These are phyloP conservation scores for Hirtodrosophila alboralis DNA, from an alignment of 2,888 invertebrate genomes.

Conservation along the genomic window DNA sequence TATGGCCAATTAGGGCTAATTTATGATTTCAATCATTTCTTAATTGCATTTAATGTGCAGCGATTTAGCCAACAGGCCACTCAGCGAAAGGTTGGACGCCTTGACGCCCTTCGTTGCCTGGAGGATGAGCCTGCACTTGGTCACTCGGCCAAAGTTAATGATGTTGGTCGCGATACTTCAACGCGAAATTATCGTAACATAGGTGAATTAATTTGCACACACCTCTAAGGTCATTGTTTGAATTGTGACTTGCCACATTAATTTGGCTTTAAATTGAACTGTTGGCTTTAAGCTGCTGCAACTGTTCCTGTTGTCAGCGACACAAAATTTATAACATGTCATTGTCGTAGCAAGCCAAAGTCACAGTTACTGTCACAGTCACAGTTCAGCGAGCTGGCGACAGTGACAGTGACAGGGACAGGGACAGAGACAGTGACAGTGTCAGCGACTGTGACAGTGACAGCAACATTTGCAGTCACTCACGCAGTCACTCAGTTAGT, in stretches of 20 bases:
- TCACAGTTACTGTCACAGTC: conserved; percentile 28
- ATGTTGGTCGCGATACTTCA: conserved; percentile 24
- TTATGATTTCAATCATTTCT: conserved; percentile 78
- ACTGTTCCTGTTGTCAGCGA: conserved; percentile 32
- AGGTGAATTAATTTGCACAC: conserved; percentile 64
- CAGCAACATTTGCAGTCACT: conserved; percentile 33
- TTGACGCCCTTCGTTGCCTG: conserved; percentile 1
- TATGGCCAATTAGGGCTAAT: conserved; percentile 74
- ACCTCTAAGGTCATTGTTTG: conserved; percentile 49
- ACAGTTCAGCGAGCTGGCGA: conserved; percentile 32
- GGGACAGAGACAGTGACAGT: conserved; percentile 11
- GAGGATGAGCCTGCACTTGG: conserved; percentile 52
- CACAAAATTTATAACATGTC: conserved; percentile 44
- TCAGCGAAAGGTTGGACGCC: conserved; percentile 17
- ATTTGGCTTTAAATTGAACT: conserved; percentile 1
- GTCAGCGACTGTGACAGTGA: conserved; percentile 10
- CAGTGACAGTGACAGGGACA: conserved; percentile 14
- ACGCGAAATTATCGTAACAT: conserved; percentile 56
- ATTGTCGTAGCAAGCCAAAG: conserved; percentile 18
- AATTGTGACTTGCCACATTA: conserved; percentile 5
- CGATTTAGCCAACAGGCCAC: conserved; percentile 64
- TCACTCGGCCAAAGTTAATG: conserved; percentile 76
- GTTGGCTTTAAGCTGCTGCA: conserved; percentile 19
- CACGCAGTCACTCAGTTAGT: conserved; percentile 38
- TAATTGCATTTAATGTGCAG: conserved; percentile 77